Base-by-base conservation (phyloP, 2,888 invertebrate genomes). In the Heliothis peltigera region DNA sequence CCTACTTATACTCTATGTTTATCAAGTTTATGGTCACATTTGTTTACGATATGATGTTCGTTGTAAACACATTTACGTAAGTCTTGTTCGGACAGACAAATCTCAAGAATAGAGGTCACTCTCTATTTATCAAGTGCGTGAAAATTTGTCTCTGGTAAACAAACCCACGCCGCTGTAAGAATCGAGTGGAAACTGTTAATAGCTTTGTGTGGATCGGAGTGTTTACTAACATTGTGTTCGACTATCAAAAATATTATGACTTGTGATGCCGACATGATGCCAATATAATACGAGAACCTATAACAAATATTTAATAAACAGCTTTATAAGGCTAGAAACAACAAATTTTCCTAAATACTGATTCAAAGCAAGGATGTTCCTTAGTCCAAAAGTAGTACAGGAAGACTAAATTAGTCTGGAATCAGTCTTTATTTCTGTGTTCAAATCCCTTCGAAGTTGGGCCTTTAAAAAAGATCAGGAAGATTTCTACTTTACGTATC, bases 21-120 rank as follows among this genome's bases (percentile, higher is more conserved):
- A 81, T 80, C 84, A 86, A 86, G 84, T 84, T 86, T 85, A 86
- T 81, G 86, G 86, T 79, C 87, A 84, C 70, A 79, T 73, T 78
- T 85, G 85, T 86, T 86, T 86, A 86, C 79, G 73, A 81, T 80
- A 73, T 63, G 60, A 73, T 66, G 73, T 54, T 70, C 53, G 52
- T 52, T 69, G 75, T 77, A 82, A 81, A 82, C 75, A 83, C 48
- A 71, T 71, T 80, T 71, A 78, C 70, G 75, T 75, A 80, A 81
- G 63, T 56, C 58, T 60, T 63, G 56, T 60, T 44, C 43, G 56
- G 70, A 66, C 68, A 69, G 79, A 80, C 58, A 49, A 52, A 73
- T 70, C 70, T 66, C 64, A 61, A 49, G 55, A 61, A 80, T 73
- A 65, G 76, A 81, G 81, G 77, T 77, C 77, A 75, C 56, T 75